A percentile compares a stretch with the other conserved stretches of the same genome.
Evolutionary conservation across 2,113 vertebrate species (phyloP).

Genomic region (Malaclemys terrapin): DNA sequence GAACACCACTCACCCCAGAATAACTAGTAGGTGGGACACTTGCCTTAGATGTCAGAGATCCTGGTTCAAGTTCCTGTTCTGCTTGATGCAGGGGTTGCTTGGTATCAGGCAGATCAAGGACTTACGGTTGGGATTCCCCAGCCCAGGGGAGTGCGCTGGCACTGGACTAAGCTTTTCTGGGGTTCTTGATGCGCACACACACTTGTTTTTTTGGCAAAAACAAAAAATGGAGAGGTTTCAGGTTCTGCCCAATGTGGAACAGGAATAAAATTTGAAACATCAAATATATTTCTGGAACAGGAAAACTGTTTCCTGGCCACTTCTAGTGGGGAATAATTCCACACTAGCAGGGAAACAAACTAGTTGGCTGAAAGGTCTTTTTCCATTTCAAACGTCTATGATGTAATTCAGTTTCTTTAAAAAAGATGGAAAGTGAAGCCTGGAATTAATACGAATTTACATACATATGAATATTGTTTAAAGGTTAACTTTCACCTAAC

Average conservation of each 20-base stretch:
- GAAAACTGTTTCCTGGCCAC: neutral
- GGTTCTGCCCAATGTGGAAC: too few relatives aligned
- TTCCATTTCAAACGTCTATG: neutral
- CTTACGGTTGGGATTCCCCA: neutral
- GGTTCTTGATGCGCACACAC: too few relatives aligned
- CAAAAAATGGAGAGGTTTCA: too few relatives aligned
- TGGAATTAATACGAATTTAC: neutral
- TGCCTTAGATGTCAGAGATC: neutral
- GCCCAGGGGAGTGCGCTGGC: too few relatives aligned
- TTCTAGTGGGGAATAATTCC: neutral
- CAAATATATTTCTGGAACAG: neutral
- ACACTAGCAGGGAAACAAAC: neutral
- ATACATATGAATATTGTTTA: neutral
- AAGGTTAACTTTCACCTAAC: conserved; percentile 33
- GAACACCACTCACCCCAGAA: neutral
- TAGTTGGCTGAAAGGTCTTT: neutral
- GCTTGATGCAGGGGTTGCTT: too few relatives aligned
- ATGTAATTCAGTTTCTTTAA: neutral
- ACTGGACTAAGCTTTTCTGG: too few relatives aligned
- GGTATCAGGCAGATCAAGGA: too few relatives aligned
- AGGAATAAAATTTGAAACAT: neutral
- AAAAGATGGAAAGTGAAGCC: neutral
- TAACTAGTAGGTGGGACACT: neutral
- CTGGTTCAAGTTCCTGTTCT: too few relatives aligned
- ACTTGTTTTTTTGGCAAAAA: too few relatives aligned